Base-by-base conservation (phyloP, 2,797 vertebrate species). In the Labroides dimidiatus region DNA sequence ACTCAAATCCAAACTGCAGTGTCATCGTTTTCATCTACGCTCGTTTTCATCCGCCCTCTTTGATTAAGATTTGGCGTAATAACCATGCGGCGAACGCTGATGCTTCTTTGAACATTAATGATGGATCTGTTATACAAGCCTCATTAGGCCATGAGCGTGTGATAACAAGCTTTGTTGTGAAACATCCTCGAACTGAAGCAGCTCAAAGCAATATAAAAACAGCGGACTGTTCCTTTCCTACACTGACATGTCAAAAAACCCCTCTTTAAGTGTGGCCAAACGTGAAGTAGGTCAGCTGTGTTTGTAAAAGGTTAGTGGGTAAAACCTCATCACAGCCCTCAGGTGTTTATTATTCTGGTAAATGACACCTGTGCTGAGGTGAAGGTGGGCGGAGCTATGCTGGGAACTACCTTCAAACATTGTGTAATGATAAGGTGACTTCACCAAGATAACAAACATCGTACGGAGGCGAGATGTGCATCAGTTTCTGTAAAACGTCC, bases 281-380 rank as follows among this genome's bases (percentile, higher is more conserved):
- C 3, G 16, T 20, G 20, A 42, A 54, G 41, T 10, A 12, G 44
- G 16, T 16, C 48, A 23, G 55, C 5, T 36, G 30, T 72, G n/a
- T 17, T 47, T 11, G 11, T 13, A 6, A 9, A 4, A n/a, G 20
- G 15, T 12, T 9, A 44, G 63, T 56, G 42, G 10, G 19, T 19
- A 20, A 30, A 33, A 21, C 6, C 33, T 10, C 33, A 41, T 33
- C 23, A 33, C 2, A 42, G 10, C 44, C 44, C 39, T 20, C 41
- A 65, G 61, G 61, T 55, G 49, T 9, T 49, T 37, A 4, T 70
- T 16, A 30, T 50, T 21, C 20, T 39, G 55, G 10, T 51, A 53
- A 27, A 53, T 63, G 20, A 49, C 48, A 49, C 48, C 48, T 3
- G 1, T 13, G 6, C 14, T 8, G 14, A 49, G 48, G 48, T 48